Conservation (phyloP, 1,140 invertebrate species). For the Trichogramma pretiosum region DNA sequence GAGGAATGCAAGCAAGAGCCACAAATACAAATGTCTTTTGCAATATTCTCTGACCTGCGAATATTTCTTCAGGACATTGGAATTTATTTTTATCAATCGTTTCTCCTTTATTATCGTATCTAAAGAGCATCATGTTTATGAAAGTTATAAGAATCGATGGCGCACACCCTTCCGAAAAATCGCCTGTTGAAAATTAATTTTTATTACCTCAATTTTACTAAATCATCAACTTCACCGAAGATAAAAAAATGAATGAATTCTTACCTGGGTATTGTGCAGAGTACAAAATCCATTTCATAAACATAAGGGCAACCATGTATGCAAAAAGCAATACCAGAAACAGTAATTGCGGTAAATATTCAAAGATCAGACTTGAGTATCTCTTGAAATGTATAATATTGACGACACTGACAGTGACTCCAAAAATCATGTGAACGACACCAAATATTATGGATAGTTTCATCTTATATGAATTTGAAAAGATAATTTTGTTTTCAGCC, state of each 20-base stretch:
- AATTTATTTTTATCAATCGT: no score
- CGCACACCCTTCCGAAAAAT: slow-evolving; percentile 53
- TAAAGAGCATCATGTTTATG: slow-evolving; percentile 87
- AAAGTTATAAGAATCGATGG: slow-evolving; percentile 83
- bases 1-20: slow-evolving; percentile 77
- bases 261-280: slow-evolving; percentile 42
- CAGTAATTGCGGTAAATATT: slow-evolving; percentile 89
- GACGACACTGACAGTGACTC: slow-evolving; percentile 77
- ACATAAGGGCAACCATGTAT: slow-evolving; percentile 88
- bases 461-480: slow-evolving; percentile 98
- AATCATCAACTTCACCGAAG: no score
- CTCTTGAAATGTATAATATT: slow-evolving; percentile 87
- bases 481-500: slow-evolving; percentile 91
- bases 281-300: slow-evolving; percentile 85
- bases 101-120: slow-evolving; percentile 39
- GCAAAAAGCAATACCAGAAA: slow-evolving; percentile 86
- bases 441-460: slow-evolving; percentile 95
- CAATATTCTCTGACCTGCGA: slow-evolving; percentile 57
- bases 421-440: slow-evolving; percentile 94
- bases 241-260: no score
- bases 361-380: slow-evolving; percentile 72
- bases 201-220: no score
- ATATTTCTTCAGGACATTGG: slow-evolving; percentile 69
- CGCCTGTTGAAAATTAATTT: no score
- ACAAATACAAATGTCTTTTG: slow-evolving; percentile 67